Evolutionary conservation across 1,140 invertebrate genomes (phyloP).

Genomic region (Euwallacea fornicatus): DNA sequence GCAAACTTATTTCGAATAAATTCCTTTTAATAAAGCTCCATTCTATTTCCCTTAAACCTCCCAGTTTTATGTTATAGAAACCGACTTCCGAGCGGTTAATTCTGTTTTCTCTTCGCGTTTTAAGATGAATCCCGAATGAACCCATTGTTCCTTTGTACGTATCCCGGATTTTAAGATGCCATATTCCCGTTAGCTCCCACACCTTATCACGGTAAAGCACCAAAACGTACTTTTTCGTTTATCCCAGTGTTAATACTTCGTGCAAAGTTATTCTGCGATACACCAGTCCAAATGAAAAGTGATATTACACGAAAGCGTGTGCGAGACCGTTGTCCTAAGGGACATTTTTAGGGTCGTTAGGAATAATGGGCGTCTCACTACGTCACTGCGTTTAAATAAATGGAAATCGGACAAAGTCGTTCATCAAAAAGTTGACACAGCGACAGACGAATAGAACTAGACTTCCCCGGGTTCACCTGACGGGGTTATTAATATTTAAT

Average conservation of each 20-base stretch:
- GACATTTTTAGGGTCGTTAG: neutral
- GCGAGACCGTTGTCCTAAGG: neutral
- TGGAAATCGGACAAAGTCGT: conserved; percentile 19
- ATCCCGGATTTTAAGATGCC: conserved; percentile 11
- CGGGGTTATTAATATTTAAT: conserved; percentile 27
- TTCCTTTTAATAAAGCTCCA: too few species aligned
- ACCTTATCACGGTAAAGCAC: conserved; percentile 7
- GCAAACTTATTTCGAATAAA: too few species aligned
- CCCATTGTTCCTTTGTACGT: conserved; percentile 23
- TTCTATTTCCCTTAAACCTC: too few species aligned
- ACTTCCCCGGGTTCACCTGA: conserved; percentile 10
- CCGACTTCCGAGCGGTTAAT: conserved; percentile 24
- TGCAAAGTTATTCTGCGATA: neutral
- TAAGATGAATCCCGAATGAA: conserved; percentile 22
- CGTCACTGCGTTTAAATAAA: conserved; percentile 13
- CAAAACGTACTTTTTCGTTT: conserved; percentile 1
- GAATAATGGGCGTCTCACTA: conserved; percentile 18
- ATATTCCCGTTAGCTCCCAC: conserved; percentile 12
- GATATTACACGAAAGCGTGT: neutral
- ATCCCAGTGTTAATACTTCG: neutral
- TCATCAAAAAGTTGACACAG: conserved; percentile 24
- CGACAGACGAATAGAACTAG: conserved; percentile 17
- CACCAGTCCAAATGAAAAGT: neutral
- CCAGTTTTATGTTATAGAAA: neutral
- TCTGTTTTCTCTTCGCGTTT: conserved; percentile 21